A percentile compares a stretch with the other conserved stretches of the same genome.
Evolutionary conservation across 2,797 vertebrate genomes (phyloP).

Genomic region (Pipistrellus kuhlii): DNA sequence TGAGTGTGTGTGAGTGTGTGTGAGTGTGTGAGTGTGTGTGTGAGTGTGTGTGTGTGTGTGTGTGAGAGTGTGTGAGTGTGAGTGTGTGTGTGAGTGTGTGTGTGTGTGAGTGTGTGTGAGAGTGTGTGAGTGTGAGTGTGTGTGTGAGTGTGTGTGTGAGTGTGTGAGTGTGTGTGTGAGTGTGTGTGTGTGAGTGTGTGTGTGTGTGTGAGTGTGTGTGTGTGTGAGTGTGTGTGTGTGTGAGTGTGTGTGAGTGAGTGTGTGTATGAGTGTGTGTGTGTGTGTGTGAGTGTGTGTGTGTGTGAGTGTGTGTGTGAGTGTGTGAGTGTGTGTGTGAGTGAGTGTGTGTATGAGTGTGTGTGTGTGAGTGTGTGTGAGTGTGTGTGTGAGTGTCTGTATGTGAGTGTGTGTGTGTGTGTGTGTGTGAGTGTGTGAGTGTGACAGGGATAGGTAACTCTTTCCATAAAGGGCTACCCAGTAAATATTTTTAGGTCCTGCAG

Average conservation of each 20-base stretch:
- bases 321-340: rapidly evolving
- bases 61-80: rapidly evolving
- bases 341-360: rapidly evolving
- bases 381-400: rapidly evolving
- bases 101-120: rapidly evolving
- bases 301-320: no score
- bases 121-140: no score
- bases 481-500: background rate
- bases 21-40: no score
- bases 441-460: background rate
- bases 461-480: background rate
- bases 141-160: no score
- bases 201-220: rapidly evolving
- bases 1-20: rapidly evolving
- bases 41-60: no score
- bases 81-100: rapidly evolving
- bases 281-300: no score
- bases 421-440: no score
- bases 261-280: rapidly evolving
- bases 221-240: rapidly evolving
- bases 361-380: rapidly evolving
- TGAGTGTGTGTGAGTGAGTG: rapidly evolving
- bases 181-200: no score
- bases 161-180: no score
- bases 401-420: no score